Evolutionary conservation across 2,888 invertebrate genomes (phyloP).

Genomic region (Pterostichus madidus): DNA sequence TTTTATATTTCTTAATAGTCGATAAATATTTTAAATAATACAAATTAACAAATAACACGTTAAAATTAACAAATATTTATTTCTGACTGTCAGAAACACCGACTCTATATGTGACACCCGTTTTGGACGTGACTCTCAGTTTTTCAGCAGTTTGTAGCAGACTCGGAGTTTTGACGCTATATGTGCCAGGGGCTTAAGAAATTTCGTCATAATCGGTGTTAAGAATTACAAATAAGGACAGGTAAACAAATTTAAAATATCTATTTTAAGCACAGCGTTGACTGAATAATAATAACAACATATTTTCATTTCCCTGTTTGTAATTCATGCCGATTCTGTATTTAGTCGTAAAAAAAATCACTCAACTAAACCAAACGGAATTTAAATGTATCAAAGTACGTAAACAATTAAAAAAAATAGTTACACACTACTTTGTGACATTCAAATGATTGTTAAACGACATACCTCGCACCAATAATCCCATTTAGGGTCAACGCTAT

Average conservation of each 20-base stretch:
- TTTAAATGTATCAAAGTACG: slow-evolving; percentile 5
- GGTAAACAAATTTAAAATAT: too few species aligned
- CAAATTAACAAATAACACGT: too few species aligned
- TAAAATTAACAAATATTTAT: too few species aligned
- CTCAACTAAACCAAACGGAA: slow-evolving; percentile 6
- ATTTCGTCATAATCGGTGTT: neutral
- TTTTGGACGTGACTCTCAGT: too few species aligned
- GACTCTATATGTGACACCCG: too few species aligned
- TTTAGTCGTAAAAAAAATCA: slow-evolving; percentile 42
- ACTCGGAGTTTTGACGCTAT: too few species aligned
- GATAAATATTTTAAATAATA: too few species aligned
- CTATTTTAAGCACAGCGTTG: neutral
- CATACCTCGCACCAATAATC: slow-evolving; percentile 98
- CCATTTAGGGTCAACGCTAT: slow-evolving; percentile 97
- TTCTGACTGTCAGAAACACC: too few species aligned
- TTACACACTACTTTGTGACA: slow-evolving; percentile 9
- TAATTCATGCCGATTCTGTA: neutral
- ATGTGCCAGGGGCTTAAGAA: too few species aligned
- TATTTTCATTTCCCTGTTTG: neutral
- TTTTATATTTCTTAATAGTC: too few species aligned
- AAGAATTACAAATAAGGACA: neutral
- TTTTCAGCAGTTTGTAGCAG: too few species aligned
- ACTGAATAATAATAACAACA: neutral
- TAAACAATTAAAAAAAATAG: slow-evolving; percentile 1
- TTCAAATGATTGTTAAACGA: slow-evolving; percentile 49